phyloP scores from a whole-genome alignment of 2,113 vertebrate genomes.

The Microcebus griseorufus region DNA sequence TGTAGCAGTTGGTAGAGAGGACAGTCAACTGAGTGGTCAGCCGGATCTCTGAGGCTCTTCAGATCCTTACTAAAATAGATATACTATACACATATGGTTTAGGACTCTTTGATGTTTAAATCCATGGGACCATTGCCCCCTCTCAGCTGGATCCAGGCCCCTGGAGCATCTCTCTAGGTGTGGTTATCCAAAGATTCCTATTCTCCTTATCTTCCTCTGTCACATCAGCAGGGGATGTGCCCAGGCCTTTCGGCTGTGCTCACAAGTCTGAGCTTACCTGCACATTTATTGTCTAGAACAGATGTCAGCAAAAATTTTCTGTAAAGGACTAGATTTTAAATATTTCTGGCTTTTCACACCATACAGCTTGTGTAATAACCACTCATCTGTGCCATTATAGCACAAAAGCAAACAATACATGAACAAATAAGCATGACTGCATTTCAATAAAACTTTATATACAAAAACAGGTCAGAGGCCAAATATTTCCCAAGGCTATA shows the following conservation, averaged over 20 bases:
- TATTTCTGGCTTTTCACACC: background rate
- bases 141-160: background rate
- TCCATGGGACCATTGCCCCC: background rate
- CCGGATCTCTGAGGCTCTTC: background rate
- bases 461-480: background rate
- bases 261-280: background rate
- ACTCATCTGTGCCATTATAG: background rate
- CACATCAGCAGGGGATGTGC: background rate
- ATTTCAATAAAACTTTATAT: conserved; percentile 41
- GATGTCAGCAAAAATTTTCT: background rate
- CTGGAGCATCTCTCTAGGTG: background rate
- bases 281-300: background rate
- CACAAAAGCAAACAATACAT: background rate
- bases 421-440: background rate
- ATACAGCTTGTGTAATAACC: background rate
- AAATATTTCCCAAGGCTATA: background rate
- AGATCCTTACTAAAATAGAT: background rate
- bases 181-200: background rate
- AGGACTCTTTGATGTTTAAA: background rate
- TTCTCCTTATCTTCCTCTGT: background rate
- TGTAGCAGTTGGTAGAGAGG: background rate
- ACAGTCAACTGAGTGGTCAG: background rate
- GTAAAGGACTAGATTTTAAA: background rate
- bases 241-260: background rate
- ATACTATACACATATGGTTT: background rate